Conservation (phyloP, 1,140 invertebrate species). For the Macrostomum lignano region DNA sequence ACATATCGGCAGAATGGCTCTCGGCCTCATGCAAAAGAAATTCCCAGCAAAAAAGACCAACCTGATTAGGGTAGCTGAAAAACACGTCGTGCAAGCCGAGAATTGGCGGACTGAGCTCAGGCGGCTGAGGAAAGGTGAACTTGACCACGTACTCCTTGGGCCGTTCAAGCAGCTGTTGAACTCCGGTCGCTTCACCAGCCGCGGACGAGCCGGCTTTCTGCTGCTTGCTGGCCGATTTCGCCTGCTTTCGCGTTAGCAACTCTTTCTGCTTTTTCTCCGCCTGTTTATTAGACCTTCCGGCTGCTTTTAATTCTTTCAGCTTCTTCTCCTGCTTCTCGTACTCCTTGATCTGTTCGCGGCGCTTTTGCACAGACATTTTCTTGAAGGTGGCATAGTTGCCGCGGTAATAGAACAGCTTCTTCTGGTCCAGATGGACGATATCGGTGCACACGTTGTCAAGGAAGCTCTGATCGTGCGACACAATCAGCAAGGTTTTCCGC, state of each 20-base stretch:
- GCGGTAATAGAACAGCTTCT: constrained; percentile 81
- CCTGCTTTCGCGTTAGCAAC: constrained; percentile 61
- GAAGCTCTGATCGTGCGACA: constrained; percentile 96
- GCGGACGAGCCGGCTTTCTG: constrained; percentile 13
- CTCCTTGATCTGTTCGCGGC: constrained; percentile 74
- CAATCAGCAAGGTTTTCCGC: constrained; percentile 86
- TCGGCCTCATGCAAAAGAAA: too few species aligned
- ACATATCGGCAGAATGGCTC: too few species aligned
- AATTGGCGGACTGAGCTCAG: constrained; percentile 71
- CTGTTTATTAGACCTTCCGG: constrained; percentile 70
- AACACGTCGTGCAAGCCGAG: constrained; percentile 51
- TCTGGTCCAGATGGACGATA: constrained; percentile 75
- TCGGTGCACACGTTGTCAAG: constrained; percentile 96
- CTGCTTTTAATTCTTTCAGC: constrained; percentile 66
- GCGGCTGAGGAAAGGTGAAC: constrained; percentile 76
- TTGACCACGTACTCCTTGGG: constrained; percentile 83
- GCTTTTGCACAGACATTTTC: constrained; percentile 86
- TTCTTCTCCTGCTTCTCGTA: constrained; percentile 92
- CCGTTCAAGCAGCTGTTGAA: too few species aligned
- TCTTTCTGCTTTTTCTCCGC: constrained; percentile 66
- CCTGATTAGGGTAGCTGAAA: constrained; percentile 6
- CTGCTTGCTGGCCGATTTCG: constrained; percentile 36
- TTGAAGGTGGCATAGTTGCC: constrained; percentile 80
- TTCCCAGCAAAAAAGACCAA: too few species aligned
- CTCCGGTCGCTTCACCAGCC: constrained; percentile 51